Conservation (phyloP, 1,140 invertebrate genomes). For the Pseudomyrmex pallidus region DNA sequence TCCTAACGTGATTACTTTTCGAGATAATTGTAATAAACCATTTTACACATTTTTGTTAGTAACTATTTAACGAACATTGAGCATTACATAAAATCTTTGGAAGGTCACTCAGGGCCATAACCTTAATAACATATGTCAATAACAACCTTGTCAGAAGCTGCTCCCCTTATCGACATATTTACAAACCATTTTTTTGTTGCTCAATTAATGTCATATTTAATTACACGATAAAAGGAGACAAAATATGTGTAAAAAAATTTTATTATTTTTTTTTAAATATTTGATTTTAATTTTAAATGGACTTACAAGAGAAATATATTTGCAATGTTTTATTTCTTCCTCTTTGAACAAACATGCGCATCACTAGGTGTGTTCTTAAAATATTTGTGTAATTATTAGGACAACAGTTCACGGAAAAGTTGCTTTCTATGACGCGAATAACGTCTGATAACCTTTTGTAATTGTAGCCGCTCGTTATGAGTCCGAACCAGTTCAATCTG, state of each 20-base stretch:
- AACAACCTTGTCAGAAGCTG: no score
- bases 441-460: constrained; percentile 1
- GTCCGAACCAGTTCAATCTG: constrained; percentile 25
- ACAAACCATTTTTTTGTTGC: no score
- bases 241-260: not conserved
- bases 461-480: not conserved
- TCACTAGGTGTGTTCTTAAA: not conserved
- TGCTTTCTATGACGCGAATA: constrained; percentile 14
- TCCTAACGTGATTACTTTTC: no score
- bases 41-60: no score
- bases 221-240: no score
- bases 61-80: no score
- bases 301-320: constrained; percentile 9
- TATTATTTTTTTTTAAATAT: not conserved
- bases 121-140: no score
- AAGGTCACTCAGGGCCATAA: no score
- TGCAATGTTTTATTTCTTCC: not conserved
- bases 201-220: not conserved
- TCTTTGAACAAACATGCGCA: not conserved
- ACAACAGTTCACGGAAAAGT: not conserved
- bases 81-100: no score
- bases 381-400: not conserved
- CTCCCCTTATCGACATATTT: no score
- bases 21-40: no score
- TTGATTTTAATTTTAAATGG: not conserved